Evolutionary conservation across 2,888 invertebrate genomes (phyloP).

Genomic region (Eudasyphora cyanicolor): DNA sequence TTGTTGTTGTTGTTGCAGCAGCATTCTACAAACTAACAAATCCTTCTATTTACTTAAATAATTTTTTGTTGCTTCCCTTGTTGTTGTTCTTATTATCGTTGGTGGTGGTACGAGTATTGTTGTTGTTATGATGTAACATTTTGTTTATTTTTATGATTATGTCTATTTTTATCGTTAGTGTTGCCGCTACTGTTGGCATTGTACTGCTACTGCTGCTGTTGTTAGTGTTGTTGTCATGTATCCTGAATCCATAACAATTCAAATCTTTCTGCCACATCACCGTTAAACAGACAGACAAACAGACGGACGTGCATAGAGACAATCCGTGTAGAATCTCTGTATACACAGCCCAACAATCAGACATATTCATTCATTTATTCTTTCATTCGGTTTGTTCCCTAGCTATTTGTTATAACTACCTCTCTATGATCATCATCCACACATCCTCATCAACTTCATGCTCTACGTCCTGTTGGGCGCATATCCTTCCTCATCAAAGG

Average conservation of each 20-base stretch:
- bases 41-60: slow-evolving; percentile 54
- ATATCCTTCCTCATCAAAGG: slow-evolving; percentile 16
- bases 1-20: not conserved
- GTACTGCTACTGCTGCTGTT: not conserved
- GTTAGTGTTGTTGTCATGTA: not conserved
- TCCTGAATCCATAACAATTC: slow-evolving; percentile 48
- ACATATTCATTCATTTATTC: slow-evolving; percentile 10
- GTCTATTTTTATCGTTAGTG: slow-evolving; percentile 47
- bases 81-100: not conserved
- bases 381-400: not conserved
- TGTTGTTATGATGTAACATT: slow-evolving; percentile 10
- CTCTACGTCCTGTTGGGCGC: not conserved
- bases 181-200: not conserved
- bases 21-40: slow-evolving; percentile 39
- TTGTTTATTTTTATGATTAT: slow-evolving; percentile 64
- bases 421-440: not conserved
- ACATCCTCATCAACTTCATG: not conserved
- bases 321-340: not conserved
- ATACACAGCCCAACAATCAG: slow-evolving; percentile 7
- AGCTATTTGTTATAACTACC: slow-evolving; percentile 1
- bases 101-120: not conserved
- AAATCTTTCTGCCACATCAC: slow-evolving; percentile 23
- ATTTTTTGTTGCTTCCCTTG: not conserved
- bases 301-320: too few relatives aligned
- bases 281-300: not conserved